Evolutionary conservation across 2,113 vertebrate genomes (phyloP).

Genomic region (Bos indicus): DNA sequence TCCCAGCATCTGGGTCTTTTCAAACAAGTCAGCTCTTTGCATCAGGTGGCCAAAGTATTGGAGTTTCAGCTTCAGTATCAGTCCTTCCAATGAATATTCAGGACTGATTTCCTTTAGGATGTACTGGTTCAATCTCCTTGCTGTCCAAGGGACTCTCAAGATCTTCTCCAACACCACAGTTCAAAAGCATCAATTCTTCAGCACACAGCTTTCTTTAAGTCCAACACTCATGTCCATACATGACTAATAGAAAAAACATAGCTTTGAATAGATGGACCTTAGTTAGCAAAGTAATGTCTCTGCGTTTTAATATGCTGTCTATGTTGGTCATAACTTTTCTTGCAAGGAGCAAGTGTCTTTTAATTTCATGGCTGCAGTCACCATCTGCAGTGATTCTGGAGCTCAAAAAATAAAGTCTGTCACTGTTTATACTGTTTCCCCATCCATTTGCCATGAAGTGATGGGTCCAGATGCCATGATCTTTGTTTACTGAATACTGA

Average conservation of each 20-base stretch:
- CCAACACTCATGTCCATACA: background rate
- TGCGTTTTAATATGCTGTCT: background rate
- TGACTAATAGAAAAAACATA: background rate
- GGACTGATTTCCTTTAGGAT: background rate
- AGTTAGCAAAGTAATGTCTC: background rate
- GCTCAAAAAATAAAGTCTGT: background rate
- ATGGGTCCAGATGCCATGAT: background rate
- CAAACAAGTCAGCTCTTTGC: background rate
- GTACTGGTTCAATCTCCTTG: background rate
- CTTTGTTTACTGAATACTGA: background rate
- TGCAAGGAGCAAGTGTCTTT: background rate
- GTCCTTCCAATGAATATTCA: background rate
- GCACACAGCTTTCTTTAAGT: background rate
- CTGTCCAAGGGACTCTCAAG: background rate
- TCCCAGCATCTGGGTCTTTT: background rate
- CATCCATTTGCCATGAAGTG: background rate
- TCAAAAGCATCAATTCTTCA: background rate
- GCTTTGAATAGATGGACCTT: background rate
- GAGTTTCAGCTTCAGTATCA: background rate
- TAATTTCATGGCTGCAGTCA: background rate
- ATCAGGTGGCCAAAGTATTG: background rate
- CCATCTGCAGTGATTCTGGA: background rate
- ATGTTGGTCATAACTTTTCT: background rate
- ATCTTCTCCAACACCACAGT: background rate
- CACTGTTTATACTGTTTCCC: background rate